These are phyloP conservation scores for Hylia prasina DNA, from an alignment of 2,113 vertebrate genomes.

Conservation along the genomic window DNA sequence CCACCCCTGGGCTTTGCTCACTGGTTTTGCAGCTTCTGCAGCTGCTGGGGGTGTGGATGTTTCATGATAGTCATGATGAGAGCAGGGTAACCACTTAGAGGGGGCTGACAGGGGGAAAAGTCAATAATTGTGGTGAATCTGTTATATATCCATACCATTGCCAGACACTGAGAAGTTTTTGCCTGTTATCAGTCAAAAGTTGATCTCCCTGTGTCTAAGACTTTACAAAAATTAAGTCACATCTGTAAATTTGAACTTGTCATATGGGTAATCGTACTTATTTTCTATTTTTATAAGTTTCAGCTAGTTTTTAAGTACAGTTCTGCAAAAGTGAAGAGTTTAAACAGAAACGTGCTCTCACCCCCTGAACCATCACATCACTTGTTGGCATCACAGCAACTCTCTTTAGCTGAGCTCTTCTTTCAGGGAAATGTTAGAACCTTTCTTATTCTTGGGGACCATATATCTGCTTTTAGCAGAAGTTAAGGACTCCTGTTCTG, in stretches of 20 bases:
- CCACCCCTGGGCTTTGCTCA: background rate
- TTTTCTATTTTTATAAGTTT: background rate
- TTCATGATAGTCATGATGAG: background rate
- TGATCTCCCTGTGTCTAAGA: background rate
- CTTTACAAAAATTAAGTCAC: background rate
- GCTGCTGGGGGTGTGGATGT: background rate
- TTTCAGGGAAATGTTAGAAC: background rate
- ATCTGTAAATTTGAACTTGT: background rate
- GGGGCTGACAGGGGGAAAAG: background rate
- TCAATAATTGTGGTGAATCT: background rate
- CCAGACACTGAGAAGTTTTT: background rate
- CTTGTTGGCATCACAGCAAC: background rate
- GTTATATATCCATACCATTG: background rate
- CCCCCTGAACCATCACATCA: background rate
- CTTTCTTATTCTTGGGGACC: background rate
- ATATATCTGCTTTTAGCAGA: background rate
- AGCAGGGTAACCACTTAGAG: background rate
- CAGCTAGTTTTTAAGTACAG: background rate
- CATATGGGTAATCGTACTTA: background rate
- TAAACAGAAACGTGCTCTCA: background rate
- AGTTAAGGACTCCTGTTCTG: conserved; percentile 16
- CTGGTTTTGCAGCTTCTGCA: background rate
- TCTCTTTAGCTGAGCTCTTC: background rate
- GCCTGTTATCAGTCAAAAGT: background rate
- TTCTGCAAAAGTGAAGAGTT: background rate